These are phyloP conservation scores for Gambusia holbrooki DNA, from an alignment of 2,113 vertebrate genomes.

Conservation along the genomic window DNA sequence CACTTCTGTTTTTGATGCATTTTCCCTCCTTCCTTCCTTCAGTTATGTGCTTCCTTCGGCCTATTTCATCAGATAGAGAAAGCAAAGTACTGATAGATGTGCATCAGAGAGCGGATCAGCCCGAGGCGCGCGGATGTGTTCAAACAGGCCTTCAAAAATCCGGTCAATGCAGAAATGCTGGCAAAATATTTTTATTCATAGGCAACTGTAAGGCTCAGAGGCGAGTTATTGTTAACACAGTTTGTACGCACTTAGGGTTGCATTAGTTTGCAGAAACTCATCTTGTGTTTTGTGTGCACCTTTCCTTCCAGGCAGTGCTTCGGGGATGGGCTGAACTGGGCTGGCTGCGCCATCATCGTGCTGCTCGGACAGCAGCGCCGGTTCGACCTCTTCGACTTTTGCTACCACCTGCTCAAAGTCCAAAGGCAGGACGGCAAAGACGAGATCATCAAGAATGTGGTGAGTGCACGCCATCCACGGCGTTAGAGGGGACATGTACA, in stretches of 20 bases:
- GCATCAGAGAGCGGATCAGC: neutral
- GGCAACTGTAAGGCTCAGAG: neutral
- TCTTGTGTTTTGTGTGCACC: neutral
- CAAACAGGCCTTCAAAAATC: too few species aligned
- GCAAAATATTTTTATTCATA: neutral
- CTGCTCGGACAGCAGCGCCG: slow-evolving; percentile 96
- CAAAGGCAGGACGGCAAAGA: slow-evolving; percentile 98
- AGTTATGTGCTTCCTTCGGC: neutral
- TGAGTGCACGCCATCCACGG: slow-evolving; percentile 65
- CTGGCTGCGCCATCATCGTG: slow-evolving; percentile 96
- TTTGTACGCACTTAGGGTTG: neutral
- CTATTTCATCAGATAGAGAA: neutral
- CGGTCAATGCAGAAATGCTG: neutral
- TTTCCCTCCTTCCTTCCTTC: neutral
- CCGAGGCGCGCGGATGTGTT: too few species aligned
- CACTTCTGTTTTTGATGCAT: neutral
- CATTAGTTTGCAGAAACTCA: neutral
- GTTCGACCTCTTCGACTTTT: slow-evolving; percentile 98
- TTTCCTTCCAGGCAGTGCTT: slow-evolving; percentile 89
- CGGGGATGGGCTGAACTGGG: slow-evolving; percentile 97
- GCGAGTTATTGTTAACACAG: neutral
- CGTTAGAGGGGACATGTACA: too few species aligned
- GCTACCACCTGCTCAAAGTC: slow-evolving; percentile 97
- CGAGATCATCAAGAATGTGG: slow-evolving; percentile 99
- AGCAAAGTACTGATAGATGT: neutral